Evolutionary conservation across 2,797 vertebrate genomes (phyloP).

Genomic region (Sphaeramia orbicularis): DNA sequence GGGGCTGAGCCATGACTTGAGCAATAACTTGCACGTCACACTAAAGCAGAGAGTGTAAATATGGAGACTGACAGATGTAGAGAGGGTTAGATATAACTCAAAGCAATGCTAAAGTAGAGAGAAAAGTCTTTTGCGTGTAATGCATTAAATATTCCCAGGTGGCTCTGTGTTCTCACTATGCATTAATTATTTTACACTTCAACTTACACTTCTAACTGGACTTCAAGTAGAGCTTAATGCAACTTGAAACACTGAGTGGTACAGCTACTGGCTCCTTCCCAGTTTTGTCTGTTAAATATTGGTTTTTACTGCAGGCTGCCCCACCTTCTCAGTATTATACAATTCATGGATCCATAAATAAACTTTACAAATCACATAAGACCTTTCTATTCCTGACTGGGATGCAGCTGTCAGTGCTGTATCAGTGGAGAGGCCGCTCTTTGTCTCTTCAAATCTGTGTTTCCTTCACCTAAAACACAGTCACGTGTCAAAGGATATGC

Average conservation of each 20-base stretch:
- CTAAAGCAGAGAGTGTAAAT: slow-evolving; percentile 11
- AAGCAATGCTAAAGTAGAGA: slow-evolving; percentile 6
- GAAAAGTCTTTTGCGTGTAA: slow-evolving; percentile 4
- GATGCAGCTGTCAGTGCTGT: not conserved
- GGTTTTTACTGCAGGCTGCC: not conserved
- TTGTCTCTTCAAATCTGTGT: slow-evolving; percentile 15
- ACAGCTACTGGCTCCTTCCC: not conserved
- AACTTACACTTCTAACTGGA: slow-evolving; percentile 11
- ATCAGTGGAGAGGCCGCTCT: not conserved
- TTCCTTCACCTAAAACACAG: slow-evolving; percentile 30
- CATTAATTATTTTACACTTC: slow-evolving; percentile 1
- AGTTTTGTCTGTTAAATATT: not conserved
- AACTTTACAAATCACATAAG: slow-evolving; percentile 1
- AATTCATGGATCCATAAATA: slow-evolving; percentile 17
- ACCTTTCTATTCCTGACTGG: not conserved
- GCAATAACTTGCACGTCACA: slow-evolving; percentile 17
- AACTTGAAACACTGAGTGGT: not conserved
- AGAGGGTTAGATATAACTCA: not conserved
- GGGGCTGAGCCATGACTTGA: slow-evolving; percentile 4
- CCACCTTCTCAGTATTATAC: slow-evolving; percentile 1
- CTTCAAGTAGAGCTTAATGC: slow-evolving; percentile 1
- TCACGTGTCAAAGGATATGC: slow-evolving; percentile 35
- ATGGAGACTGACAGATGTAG: slow-evolving; percentile 4
- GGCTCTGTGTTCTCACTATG: not conserved
- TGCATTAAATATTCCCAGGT: slow-evolving; percentile 3